phyloP scores from a whole-genome alignment of 2,113 vertebrate genomes.

The Cyprinus carpio region DNA sequence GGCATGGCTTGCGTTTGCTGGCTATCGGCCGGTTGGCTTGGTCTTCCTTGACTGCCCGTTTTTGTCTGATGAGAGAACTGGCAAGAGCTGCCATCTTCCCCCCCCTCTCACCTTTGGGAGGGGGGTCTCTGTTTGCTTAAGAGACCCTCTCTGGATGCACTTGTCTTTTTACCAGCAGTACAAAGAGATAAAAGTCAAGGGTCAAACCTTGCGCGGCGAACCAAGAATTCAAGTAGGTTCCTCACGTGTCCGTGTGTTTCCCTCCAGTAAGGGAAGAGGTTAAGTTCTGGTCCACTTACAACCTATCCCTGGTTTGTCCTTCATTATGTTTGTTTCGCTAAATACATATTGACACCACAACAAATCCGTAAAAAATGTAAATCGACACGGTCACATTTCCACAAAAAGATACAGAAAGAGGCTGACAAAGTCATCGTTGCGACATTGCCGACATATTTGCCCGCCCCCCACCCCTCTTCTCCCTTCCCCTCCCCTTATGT shows the following conservation, averaged over 20 bases:
- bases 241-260: constrained; percentile 5
- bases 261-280: constrained; percentile 43
- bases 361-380: constrained; percentile 39
- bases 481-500: constrained; percentile 68
- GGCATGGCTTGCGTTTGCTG: constrained; percentile 84
- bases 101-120: constrained; percentile 74
- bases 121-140: constrained; percentile 61
- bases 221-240: constrained; percentile 9
- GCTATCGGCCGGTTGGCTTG: constrained; percentile 80
- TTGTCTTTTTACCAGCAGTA: constrained; percentile 35
- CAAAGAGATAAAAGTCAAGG: constrained; percentile 12
- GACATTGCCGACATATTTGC: constrained; percentile 44
- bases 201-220: constrained; percentile 50
- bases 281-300: constrained; percentile 53
- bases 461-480: constrained; percentile 3
- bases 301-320: constrained; percentile 41
- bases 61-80: constrained; percentile 90
- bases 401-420: constrained; percentile 24
- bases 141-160: constrained; percentile 57
- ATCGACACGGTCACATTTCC: constrained; percentile 35
- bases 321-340: constrained; percentile 39
- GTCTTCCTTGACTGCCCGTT: constrained; percentile 86
- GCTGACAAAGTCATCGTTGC: constrained; percentile 43
- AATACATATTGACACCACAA: constrained; percentile 43
- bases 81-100: constrained; percentile 87